These are phyloP conservation scores for Cairina moschata DNA, from an alignment of 2,113 vertebrate species.

Conservation along the genomic window DNA sequence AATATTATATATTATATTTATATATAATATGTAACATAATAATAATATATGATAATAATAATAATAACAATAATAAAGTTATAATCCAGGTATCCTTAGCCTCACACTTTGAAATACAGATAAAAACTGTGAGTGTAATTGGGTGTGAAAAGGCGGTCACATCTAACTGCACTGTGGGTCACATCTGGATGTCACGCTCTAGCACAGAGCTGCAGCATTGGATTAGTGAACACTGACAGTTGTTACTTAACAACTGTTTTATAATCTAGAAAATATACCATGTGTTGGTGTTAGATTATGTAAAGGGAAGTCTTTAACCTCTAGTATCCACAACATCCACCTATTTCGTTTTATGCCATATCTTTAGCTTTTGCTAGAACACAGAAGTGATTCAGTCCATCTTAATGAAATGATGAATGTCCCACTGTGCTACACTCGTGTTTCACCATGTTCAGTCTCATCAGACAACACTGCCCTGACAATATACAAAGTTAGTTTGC, in stretches of 20 bases:
- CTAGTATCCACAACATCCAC: background rate
- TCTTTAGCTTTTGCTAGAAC: background rate
- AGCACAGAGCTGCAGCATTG: background rate
- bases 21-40: too few relatives aligned
- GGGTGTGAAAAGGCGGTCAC: background rate
- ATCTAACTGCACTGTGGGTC: background rate
- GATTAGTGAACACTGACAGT: background rate
- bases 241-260: background rate
- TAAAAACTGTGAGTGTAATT: background rate
- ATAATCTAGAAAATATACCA: background rate
- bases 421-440: background rate
- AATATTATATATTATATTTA: too few relatives aligned
- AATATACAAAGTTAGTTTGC: background rate
- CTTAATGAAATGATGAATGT: background rate
- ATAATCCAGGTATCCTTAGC: background rate
- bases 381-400: background rate
- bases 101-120: background rate
- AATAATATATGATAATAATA: too few relatives aligned
- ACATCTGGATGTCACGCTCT: background rate
- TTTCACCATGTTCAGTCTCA: background rate
- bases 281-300: fast-evolving
- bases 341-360: background rate
- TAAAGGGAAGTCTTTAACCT: background rate
- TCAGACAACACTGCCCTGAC: background rate
- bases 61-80: too few relatives aligned